Base-by-base conservation (phyloP, 2,113 vertebrate species). In the Kryptolebias marmoratus region DNA sequence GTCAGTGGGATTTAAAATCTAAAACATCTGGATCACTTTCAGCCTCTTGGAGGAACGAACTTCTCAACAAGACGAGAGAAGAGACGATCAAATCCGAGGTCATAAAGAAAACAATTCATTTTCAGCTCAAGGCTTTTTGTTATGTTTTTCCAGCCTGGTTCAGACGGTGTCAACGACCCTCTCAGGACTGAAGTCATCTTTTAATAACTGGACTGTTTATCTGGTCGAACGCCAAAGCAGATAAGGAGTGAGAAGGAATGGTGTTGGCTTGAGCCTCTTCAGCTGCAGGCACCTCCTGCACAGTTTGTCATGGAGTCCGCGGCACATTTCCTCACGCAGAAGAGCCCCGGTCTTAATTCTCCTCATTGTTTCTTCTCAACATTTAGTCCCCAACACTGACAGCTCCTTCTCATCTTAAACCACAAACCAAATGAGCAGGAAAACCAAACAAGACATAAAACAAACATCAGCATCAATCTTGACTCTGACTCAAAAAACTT, bases 121-220 rank as follows among this genome's bases (percentile, higher is more conserved):
- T 80, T 77, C 59, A 45, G 54, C 22, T 44, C 11, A 3, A 52
- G 18, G 45, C 7, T 48, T 47, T n/a, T 52, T 87, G 73, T 47
- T n/a, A 48, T 87, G 73, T 81, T 86, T 85, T 61, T 57, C 75
- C 71, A 82, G 73, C 73, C 71, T 57, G 79, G 50, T 59, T 77
- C 49, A 31, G 77, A 81, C 71, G 55, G 52, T 59, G 82, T 59
- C 28, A 30, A 82, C 48, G 47, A 8, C 63, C 83, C 84, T 63
- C 75, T 44, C 0, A 4, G 66, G 75, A 58, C 36, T 52, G 36
- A 10, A 52, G 8, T 59, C 11, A 55, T 64, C 65, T 80, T 73
- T 57, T 0, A 5, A 56, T 52, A 76, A 30, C 5, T 3, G 45
- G 72, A 53, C 39, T 16, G 48, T 70, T 13, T 47, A 9, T 71